Conservation (phyloP, 2,797 vertebrate genomes). For the Eleutherodactylus coqui region DNA sequence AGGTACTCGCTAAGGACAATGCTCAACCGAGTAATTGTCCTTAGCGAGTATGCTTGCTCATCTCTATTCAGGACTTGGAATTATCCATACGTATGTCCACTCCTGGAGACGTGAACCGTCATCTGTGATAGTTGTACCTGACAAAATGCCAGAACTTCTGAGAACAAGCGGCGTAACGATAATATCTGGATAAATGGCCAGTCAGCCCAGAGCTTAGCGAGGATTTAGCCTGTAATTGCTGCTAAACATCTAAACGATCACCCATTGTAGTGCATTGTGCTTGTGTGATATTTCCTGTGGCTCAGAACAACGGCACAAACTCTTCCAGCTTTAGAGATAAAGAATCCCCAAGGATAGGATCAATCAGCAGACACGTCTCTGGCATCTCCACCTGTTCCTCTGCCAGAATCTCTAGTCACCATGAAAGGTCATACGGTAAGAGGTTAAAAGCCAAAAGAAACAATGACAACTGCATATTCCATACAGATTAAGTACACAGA, state of each 20-base stretch:
- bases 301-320: constrained; percentile 1
- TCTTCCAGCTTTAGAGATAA: neutral
- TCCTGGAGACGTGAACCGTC: neutral
- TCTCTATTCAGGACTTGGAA: no score
- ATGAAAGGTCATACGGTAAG: neutral
- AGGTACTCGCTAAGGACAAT: no score
- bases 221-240: constrained; percentile 14
- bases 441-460: neutral
- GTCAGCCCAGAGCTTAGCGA: constrained; percentile 14
- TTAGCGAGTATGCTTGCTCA: no score
- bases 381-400: neutral
- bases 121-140: neutral
- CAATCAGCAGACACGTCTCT: neutral
- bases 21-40: no score
- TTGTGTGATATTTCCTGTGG: neutral
- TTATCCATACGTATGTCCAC: neutral
- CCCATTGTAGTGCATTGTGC: neutral
- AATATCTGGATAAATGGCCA: constrained; percentile 37
- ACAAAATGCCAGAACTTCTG: constrained; percentile 6
- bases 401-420: neutral
- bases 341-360: constrained; percentile 11
- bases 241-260: constrained; percentile 3
- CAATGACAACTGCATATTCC: neutral
- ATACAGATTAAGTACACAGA: no score
- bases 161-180: neutral